These are phyloP conservation scores for Chelonus insularis DNA, from an alignment of 1,140 invertebrate genomes.

Conservation along the genomic window DNA sequence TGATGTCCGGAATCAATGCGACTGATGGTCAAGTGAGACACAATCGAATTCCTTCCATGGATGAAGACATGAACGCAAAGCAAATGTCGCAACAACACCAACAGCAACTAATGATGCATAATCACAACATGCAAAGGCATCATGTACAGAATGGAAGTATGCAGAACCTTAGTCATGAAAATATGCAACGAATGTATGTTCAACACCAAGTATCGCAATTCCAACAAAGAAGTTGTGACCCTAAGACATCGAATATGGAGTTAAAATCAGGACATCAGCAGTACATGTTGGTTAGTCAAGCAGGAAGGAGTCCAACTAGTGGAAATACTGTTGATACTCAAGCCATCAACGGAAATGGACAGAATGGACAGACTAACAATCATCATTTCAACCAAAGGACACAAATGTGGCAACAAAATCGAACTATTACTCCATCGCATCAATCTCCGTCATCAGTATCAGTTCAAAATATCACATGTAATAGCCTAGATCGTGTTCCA, in stretches of 20 bases:
- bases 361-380: constrained; percentile 41
- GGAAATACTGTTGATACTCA: constrained; percentile 40
- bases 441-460: constrained; percentile 39
- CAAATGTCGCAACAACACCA: constrained; percentile 47
- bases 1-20: constrained; percentile 44
- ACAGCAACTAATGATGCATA: constrained; percentile 50
- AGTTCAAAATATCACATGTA: constrained; percentile 50
- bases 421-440: constrained; percentile 49
- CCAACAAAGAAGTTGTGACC: constrained; percentile 44
- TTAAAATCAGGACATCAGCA: constrained; percentile 41
- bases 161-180: constrained; percentile 50
- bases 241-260: constrained; percentile 29
- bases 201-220: constrained; percentile 62
- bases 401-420: constrained; percentile 68
- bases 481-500: constrained; percentile 69
- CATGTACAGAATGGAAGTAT: constrained; percentile 49
- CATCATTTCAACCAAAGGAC: constrained; percentile 58
- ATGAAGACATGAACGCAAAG: constrained; percentile 51
- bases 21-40: constrained; percentile 43
- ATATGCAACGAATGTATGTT: constrained; percentile 64
- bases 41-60: constrained; percentile 36
- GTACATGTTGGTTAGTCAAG: constrained; percentile 42
- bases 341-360: constrained; percentile 33
- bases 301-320: constrained; percentile 39
- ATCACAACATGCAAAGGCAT: constrained; percentile 52